phyloP scores from a whole-genome alignment of 2,888 invertebrate species.

The Steinernema carpocapsae region DNA sequence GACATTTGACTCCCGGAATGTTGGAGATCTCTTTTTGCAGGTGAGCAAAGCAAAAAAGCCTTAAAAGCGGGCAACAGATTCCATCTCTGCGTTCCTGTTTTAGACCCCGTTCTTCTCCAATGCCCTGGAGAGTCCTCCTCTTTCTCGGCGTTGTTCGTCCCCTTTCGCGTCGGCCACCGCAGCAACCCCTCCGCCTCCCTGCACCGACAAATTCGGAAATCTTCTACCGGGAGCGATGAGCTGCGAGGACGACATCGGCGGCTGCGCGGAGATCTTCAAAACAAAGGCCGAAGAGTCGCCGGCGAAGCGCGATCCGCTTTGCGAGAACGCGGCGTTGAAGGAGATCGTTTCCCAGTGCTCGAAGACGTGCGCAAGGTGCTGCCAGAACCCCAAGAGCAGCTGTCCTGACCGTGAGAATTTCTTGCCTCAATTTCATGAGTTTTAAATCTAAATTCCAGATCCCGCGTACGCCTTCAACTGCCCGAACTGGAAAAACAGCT shows the following conservation, averaged over 20 bases:
- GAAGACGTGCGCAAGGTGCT: conserved; percentile 52
- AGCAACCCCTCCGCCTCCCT: neutral
- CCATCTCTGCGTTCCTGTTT: too few species aligned
- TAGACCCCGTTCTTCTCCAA: too few species aligned
- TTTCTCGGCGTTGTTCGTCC: too few species aligned
- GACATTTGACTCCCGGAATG: too few species aligned
- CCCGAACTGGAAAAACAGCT: neutral
- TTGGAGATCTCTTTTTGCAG: too few species aligned
- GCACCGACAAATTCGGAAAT: neutral
- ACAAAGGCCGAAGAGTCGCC: neutral
- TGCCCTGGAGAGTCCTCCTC: too few species aligned
- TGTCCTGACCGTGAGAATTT: conserved; percentile 47
- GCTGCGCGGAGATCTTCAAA: neutral
- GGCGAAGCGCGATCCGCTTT: conserved; percentile 46
- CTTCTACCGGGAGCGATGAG: neutral
- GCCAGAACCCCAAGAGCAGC: conserved; percentile 50
- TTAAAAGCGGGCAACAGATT: too few species aligned
- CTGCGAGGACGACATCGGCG: neutral
- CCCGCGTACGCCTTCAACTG: neutral
- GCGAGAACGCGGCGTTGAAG: conserved; percentile 52
- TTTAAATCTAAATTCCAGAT: neutral
- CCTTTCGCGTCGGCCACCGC: neutral
- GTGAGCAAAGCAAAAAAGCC: too few species aligned
- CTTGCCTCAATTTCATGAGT: neutral
- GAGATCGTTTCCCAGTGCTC: conserved; percentile 51